Evolutionary conservation across 35 echinoderm and acorn worm genomes (phyloP), one percentile per base, ranked within the genome.

Genomic region (Apostichopus japonicus): DNA sequence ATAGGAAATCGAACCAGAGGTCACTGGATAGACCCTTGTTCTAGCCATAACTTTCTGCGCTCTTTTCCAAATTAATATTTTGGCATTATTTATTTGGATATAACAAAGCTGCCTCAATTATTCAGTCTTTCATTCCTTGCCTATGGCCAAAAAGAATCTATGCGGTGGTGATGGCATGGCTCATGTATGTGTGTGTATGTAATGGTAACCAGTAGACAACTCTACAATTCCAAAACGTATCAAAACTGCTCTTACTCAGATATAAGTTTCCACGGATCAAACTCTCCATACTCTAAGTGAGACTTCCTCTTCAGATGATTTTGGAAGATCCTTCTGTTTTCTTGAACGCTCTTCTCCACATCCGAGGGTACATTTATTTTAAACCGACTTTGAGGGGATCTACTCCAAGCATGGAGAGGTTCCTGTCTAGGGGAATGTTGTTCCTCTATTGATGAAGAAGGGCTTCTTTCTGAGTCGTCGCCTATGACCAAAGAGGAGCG

Each of bases 261-360:
- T 33, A 96, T 90, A 56, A 96, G 95, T 92, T 96, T 94, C 95
- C 95, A 96, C 2, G 95, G 95, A 77, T 96, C 78, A 83, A 96
- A 96, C 1, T 81, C 90, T 9, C 95, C 93, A 61, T 94, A 96
- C 11, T 67, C 23, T 4, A 90, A 83, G 55, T 94, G 92, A 78
- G 93, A 94, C 16, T 90, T 96, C n/a, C 76, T 86, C 77, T 94
- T 94, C 11, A 96, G 73, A 78, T 96, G 83, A 56, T 88, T 65
- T 10, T 94, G 63, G 89, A 96, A 96, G 4, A 11, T 53, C 27
- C 58, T 65, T 57, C 56, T 82, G 52, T 90, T 72, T 57, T 94
- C 90, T 56, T 59, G 23, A 21, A 96, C 71, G 8, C 90, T 89
- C 63, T 90, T 92, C 82, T 84, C 54, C 83, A 87, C 92, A 21